Conservation (phyloP, 2,888 invertebrate genomes). For the Apeira syringaria region DNA sequence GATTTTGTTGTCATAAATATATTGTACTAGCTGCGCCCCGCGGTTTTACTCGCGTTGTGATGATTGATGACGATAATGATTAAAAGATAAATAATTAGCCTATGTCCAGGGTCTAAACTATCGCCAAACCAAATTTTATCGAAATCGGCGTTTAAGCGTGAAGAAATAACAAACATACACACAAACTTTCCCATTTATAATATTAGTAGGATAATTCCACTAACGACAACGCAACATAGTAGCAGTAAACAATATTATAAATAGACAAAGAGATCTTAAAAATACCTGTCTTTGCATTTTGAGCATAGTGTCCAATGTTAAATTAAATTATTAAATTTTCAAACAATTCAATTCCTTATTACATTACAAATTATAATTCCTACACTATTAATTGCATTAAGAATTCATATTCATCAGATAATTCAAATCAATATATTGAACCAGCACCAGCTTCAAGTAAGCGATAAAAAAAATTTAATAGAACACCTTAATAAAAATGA, state of each 20-base stretch:
- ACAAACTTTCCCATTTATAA: too few relatives aligned
- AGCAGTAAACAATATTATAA: constrained; percentile 30
- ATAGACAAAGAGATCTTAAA: constrained; percentile 47
- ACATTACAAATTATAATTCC: constrained; percentile 30
- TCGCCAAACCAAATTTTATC: too few relatives aligned
- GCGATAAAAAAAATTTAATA: constrained; percentile 12
- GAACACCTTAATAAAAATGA: too few relatives aligned
- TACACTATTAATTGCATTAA: constrained; percentile 37
- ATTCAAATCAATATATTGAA: constrained; percentile 31
- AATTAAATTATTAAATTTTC: constrained; percentile 36
- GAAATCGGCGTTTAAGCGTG: too few relatives aligned
- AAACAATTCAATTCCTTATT: constrained; percentile 21
- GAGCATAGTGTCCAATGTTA: constrained; percentile 55
- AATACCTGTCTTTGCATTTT: constrained; percentile 58
- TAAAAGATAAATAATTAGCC: too few relatives aligned
- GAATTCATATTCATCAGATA: constrained; percentile 40
- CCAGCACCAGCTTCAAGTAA: constrained; percentile 39
- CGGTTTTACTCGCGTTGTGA: too few relatives aligned
- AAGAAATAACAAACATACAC: too few relatives aligned
- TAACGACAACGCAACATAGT: constrained; percentile 30
- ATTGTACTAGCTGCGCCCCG: too few relatives aligned
- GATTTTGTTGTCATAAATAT: too few relatives aligned
- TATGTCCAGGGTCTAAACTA: too few relatives aligned
- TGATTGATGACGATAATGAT: too few relatives aligned
- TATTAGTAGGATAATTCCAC: too few relatives aligned